phyloP scores from a whole-genome alignment of 2,797 vertebrate genomes.

The Gastrophryne carolinensis region DNA sequence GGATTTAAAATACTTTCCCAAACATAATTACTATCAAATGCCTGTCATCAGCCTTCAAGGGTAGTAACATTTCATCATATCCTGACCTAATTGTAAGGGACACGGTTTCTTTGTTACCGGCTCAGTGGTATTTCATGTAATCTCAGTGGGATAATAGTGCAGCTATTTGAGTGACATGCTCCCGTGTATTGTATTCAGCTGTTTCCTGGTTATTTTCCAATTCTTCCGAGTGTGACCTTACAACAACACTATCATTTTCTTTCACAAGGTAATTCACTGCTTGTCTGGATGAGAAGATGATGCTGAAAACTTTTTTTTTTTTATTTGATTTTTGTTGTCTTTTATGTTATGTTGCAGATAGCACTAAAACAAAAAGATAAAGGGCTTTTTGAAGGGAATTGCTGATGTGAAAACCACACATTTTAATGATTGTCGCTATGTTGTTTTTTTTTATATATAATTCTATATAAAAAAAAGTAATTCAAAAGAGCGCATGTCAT shows the following conservation, averaged over 20 bases:
- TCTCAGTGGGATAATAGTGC: conserved; percentile 45
- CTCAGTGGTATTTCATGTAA: conserved; percentile 26
- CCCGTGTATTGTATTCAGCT: conserved; percentile 22
- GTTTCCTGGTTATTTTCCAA: conserved; percentile 42
- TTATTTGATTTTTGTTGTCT: no score
- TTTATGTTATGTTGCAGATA: no score
- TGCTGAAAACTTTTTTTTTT: background rate
- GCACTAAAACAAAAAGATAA: no score
- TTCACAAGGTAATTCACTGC: conserved; percentile 34
- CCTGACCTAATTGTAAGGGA: conserved; percentile 42
- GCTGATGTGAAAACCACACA: no score
- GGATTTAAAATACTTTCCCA: conserved; percentile 22
- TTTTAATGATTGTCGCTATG: no score
- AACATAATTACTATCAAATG: conserved; percentile 26
- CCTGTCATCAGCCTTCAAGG: conserved; percentile 30
- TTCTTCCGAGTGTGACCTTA: conserved; percentile 42
- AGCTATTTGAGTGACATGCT: conserved; percentile 40
- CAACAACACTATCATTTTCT: conserved; percentile 36
- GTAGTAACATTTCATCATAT: conserved; percentile 27
- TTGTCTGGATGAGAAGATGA: conserved; percentile 20
- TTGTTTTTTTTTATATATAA: no score
- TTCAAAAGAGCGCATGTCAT: no score
- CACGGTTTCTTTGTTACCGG: conserved; percentile 16
- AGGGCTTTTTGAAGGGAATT: no score
- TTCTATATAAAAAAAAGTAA: no score